Percentiles rank a stretch among this genome's conserved stretches.
Conservation (phyloP, 30 jellyfish, hydroid and myxozoan species). For the Haliclystus octoradiatus region DNA sequence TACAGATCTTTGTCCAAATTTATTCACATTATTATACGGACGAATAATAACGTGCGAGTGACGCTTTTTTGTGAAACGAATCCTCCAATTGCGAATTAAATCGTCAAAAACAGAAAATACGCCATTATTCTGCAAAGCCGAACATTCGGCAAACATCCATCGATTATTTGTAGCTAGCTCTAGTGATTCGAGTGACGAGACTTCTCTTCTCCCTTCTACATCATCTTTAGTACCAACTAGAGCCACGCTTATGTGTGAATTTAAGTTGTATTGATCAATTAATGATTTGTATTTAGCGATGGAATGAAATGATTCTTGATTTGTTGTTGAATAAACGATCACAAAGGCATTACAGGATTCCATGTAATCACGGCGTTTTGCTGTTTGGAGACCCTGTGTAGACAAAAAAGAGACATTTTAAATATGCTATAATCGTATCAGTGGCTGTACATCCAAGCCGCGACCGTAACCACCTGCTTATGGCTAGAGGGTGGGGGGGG, state of each 20-base stretch:
- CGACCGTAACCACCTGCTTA: too few species aligned
- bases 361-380: conserved; percentile 42
- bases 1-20: too few species aligned
- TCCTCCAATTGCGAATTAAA: conserved; percentile 16
- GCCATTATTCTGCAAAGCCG: conserved; percentile 38
- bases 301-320: conserved; percentile 30
- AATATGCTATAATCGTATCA: too few species aligned
- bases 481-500: too few species aligned
- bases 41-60: too few species aligned
- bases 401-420: not conserved
- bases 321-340: conserved; percentile 37
- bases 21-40: too few species aligned
- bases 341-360: conserved; percentile 29
- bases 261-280: conserved; percentile 25
- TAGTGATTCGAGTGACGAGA: conserved; percentile 31
- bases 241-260: conserved; percentile 8
- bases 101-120: conserved; percentile 33
- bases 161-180: conserved; percentile 20
- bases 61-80: too few species aligned
- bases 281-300: conserved; percentile 14
- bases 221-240: conserved; percentile 58
- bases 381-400: conserved; percentile 36
- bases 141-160: conserved; percentile 52
- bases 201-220: conserved; percentile 41
- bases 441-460: too few species aligned